Base-by-base conservation (phyloP, 1,140 invertebrate species). In the Papilio aristodemus region DNA sequence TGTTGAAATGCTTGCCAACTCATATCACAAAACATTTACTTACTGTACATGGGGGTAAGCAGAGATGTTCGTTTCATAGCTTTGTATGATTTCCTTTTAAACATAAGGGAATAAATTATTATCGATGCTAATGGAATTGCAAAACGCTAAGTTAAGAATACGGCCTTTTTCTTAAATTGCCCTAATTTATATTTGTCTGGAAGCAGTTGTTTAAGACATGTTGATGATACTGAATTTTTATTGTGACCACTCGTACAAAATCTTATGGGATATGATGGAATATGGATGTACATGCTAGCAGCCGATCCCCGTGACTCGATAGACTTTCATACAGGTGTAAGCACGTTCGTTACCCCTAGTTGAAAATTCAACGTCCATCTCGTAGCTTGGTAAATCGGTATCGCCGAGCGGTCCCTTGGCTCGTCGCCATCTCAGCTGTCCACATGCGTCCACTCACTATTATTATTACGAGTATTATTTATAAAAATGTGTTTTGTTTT, bases 401-500 rank as follows among this genome's bases (percentile, higher is more conserved):
- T 81, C 77, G 78, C 75, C 74, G 69, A 71, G 66, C 73, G 64
- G 27, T 72, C 64, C 72, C 17, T 77, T 88, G 86, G 86, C 84
- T 25, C 36, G 1, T 9, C 66, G 86, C 86, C 86, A 88, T 79
- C 69, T 83, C 83, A 87, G 81, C 85, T 87, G 87, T 87, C 85
- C 79, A 75, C 81, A 71, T 69, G 69, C 73, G 70, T 78, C 78
- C 76, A 81, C 80, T 81, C 74, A 75, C 71, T 70, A 77, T 84
- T 50, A 50, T 50, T 50, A 78, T 84, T 81, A 79, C 69, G 72
- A 54, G 77, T 75, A 85, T 83, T 87, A 85, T 85, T 86, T 84
- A 87, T 89, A 87, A 89, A 86, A 85, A 74, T 71, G 74, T 83
- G 80, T 85, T 85, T 87, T 86, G 84, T 89, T 87, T 89, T 84